Evolutionary conservation across 1,140 invertebrate genomes (phyloP).

Genomic region (Papilio machaon): DNA sequence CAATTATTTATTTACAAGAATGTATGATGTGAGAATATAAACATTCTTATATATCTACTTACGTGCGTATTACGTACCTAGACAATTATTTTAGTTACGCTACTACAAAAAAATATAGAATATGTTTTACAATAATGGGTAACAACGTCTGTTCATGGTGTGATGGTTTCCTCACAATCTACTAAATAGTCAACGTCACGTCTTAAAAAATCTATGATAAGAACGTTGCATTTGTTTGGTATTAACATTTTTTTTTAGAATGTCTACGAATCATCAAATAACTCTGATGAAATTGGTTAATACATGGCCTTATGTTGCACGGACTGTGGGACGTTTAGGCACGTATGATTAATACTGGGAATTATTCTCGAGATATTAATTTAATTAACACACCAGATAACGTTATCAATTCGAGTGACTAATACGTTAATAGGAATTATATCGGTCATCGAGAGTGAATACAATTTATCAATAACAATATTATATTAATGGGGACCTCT

Average conservation of each 20-base stretch:
- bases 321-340: neutral
- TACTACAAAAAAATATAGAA: neutral
- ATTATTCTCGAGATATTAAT: conserved; percentile 9
- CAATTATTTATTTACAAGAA: neutral
- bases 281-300: neutral
- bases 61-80: neutral
- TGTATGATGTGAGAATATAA: neutral
- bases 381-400: conserved; percentile 19
- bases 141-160: neutral
- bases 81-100: neutral
- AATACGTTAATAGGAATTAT: conserved; percentile 24
- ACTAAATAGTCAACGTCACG: neutral
- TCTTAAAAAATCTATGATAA: neutral
- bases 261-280: neutral
- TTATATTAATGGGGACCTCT: conserved; percentile 15
- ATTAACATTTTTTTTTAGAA: too few species aligned
- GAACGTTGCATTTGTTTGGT: neutral
- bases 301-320: neutral
- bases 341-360: neutral
- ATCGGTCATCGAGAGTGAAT: conserved; percentile 17
- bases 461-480: conserved; percentile 18
- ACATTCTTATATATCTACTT: neutral
- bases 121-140: neutral
- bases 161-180: neutral
- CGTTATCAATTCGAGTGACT: neutral